A percentile compares a stretch with the other conserved stretches of the same genome.
Conservation (phyloP, 2,888 invertebrate species). For the Thereva unica region DNA sequence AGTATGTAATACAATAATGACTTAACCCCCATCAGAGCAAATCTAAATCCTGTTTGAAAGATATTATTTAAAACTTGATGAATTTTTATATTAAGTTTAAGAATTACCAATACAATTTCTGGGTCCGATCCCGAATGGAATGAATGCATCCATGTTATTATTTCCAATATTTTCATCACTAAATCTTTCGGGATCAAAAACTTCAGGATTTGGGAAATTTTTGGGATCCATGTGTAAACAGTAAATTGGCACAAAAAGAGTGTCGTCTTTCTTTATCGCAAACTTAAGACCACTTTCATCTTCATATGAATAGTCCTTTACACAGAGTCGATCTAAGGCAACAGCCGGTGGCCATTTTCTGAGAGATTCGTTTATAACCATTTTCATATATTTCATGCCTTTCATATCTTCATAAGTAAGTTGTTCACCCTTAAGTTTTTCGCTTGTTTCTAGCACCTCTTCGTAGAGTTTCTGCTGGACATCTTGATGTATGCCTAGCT, state of each 20-base stretch:
- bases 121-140: slow-evolving; percentile 61
- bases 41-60: slow-evolving; percentile 6
- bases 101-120: slow-evolving; percentile 61
- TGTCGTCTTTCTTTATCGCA: slow-evolving; percentile 49
- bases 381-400: slow-evolving; percentile 60
- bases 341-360: no score
- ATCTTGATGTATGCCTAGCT: no score
- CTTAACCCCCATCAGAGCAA: slow-evolving; percentile 12
- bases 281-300: slow-evolving; percentile 38
- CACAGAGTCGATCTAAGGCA: no score
- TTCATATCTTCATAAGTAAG: no score
- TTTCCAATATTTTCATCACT: no score
- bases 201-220: slow-evolving; percentile 61
- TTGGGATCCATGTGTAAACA: slow-evolving; percentile 61
- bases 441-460: no score
- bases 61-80: no score
- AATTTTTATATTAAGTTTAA: neutral
- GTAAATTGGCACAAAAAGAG: slow-evolving; percentile 55
- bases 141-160: slow-evolving; percentile 50
- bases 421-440: no score
- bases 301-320: slow-evolving; percentile 55
- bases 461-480: no score
- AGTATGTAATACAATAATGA: neutral
- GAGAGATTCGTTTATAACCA: no score
- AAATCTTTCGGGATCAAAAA: slow-evolving; percentile 40